phyloP scores from a whole-genome alignment of 2,888 invertebrate species.

The Rhabditoides inermis region DNA sequence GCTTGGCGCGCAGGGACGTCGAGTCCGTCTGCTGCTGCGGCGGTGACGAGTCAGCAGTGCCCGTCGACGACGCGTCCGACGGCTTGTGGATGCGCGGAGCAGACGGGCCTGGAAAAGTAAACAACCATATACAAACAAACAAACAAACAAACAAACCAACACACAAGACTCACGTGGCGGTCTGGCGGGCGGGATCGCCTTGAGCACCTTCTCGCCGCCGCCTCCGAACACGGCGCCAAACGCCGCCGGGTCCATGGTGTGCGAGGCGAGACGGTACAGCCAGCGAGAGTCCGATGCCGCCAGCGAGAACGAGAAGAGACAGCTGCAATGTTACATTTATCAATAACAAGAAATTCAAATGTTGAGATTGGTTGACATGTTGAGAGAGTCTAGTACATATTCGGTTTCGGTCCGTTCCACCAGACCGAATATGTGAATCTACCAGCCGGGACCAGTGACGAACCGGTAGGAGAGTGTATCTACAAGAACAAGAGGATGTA shows the following conservation, averaged over 20 bases:
- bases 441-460: too few species aligned
- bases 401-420: not conserved
- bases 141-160: not conserved
- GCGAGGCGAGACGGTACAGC: slow-evolving; percentile 73
- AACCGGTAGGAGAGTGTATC: too few species aligned
- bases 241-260: slow-evolving; percentile 68
- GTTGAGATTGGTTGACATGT: too few species aligned
- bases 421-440: too few species aligned
- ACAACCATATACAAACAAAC: not conserved
- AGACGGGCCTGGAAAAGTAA: slow-evolving; percentile 19
- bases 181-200: slow-evolving; percentile 26
- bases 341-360: too few species aligned
- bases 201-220: slow-evolving; percentile 73
- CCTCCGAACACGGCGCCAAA: slow-evolving; percentile 81
- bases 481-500: too few species aligned
- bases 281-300: slow-evolving; percentile 87
- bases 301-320: slow-evolving; percentile 81
- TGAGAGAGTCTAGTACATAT: too few species aligned
- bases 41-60: not conserved
- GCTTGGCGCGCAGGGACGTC: slow-evolving; percentile 31
- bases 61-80: slow-evolving; percentile 5
- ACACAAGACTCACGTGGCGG: slow-evolving; percentile 34
- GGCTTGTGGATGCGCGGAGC: slow-evolving; percentile 9
- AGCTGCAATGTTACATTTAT: slow-evolving; percentile 53
- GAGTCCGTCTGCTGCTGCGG: slow-evolving; percentile 10